Conservation (phyloP, 64 coral and sea anemone genomes). For the Trachythela sp. region DNA sequence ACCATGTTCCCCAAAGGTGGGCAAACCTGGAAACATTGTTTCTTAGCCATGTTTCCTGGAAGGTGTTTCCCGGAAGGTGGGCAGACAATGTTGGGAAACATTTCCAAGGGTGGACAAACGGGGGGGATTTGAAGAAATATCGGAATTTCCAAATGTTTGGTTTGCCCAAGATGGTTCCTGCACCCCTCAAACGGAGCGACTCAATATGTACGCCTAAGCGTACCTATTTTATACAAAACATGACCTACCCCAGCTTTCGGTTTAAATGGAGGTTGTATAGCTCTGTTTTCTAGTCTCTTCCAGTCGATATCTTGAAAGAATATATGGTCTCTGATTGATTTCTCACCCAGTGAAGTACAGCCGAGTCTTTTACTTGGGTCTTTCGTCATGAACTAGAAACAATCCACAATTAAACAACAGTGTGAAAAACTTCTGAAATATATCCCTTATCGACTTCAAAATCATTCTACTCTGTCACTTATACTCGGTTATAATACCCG, state of each 20-base stretch:
- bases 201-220: background rate
- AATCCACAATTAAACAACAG: background rate
- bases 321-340: conserved; percentile 76
- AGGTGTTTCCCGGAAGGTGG: too few species aligned
- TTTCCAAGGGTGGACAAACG: too few species aligned
- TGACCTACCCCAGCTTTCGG: conserved; percentile 87
- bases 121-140: too few species aligned
- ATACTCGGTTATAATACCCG: too few species aligned
- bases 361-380: conserved; percentile 71
- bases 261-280: conserved; percentile 75
- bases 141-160: too few species aligned
- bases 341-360: conserved; percentile 70
- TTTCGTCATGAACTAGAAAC: conserved; percentile 86
- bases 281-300: conserved; percentile 63
- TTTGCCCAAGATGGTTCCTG: too few species aligned
- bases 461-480: too few species aligned
- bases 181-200: too few species aligned
- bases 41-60: too few species aligned
- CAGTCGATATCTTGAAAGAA: conserved; percentile 86
- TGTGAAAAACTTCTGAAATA: background rate
- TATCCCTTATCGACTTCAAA: too few species aligned
- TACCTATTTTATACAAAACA: background rate
- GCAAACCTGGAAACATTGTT: background rate
- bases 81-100: background rate
- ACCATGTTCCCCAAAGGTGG: too few species aligned